Percentiles rank a stretch among this genome's conserved stretches.
These are phyloP conservation scores for Melanerpes aurifrons DNA, from an alignment of 2,113 vertebrate genomes.

Conservation along the genomic window DNA sequence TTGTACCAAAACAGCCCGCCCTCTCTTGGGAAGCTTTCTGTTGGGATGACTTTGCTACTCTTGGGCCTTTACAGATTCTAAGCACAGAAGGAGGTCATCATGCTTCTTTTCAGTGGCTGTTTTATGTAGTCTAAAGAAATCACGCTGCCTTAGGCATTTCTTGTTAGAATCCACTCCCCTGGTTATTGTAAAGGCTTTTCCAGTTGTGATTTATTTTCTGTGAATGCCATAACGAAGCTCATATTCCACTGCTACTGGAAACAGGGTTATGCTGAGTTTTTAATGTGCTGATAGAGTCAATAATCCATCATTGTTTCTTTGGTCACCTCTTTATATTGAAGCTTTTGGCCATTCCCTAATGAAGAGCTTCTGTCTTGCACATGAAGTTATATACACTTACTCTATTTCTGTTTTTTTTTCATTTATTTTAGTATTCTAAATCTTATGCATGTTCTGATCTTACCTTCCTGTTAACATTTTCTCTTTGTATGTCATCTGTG, in stretches of 20 bases:
- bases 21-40: neutral
- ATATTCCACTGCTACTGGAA: neutral
- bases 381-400: fast-evolving
- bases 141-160: neutral
- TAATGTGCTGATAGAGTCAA: neutral
- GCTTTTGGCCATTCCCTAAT: neutral
- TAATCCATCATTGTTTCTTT: neutral
- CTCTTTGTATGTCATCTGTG: neutral
- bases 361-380: neutral
- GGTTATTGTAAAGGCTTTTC: neutral
- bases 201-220: neutral
- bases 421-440: neutral
- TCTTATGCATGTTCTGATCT: fast-evolving
- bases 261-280: too few relatives aligned
- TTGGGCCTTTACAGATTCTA: neutral
- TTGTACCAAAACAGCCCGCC: neutral
- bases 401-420: neutral
- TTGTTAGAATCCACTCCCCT: neutral
- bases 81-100: neutral
- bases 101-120: neutral
- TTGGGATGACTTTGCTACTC: neutral
- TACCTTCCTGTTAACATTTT: neutral
- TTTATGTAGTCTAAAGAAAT: neutral
- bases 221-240: neutral
- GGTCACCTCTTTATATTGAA: neutral